phyloP scores from a whole-genome alignment of 2,888 invertebrate genomes.

The Metopia argyrocephala region DNA sequence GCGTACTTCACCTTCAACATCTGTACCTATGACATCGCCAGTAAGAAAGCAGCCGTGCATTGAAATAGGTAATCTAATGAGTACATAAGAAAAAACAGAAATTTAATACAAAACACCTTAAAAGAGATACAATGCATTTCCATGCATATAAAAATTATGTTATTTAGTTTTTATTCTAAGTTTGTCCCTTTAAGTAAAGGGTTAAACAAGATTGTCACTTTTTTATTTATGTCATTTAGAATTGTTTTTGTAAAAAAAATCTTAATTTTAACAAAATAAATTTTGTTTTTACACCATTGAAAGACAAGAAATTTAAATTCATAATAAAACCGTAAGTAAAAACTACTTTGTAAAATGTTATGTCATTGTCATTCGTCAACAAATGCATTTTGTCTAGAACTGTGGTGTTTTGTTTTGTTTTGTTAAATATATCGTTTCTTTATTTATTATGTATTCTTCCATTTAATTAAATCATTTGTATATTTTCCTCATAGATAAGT shows the following conservation, averaged over 20 bases:
- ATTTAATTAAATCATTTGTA: too few relatives aligned
- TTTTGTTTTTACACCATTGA: constrained; percentile 9
- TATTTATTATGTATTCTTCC: too few relatives aligned
- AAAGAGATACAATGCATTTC: neutral
- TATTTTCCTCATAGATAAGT: too few relatives aligned
- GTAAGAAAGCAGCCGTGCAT: constrained; percentile 70
- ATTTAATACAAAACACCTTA: constrained; percentile 28
- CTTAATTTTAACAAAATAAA: neutral
- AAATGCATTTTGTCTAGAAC: too few relatives aligned
- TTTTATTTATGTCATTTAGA: too few relatives aligned
- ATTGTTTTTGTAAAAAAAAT: neutral
- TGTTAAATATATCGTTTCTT: too few relatives aligned
- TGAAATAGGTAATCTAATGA: constrained; percentile 53
- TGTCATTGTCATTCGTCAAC: too few relatives aligned
- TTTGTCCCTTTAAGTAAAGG: neutral
- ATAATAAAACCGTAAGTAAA: too few relatives aligned
- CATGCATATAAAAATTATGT: neutral
- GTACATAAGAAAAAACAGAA: neutral
- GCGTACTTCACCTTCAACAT: constrained; percentile 65
- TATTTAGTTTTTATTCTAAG: neutral
- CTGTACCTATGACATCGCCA: constrained; percentile 65
- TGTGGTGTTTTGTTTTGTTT: too few relatives aligned
- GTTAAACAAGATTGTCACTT: neutral
- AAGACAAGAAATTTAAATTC: too few relatives aligned
- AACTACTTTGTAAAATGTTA: too few relatives aligned